Evolutionary conservation across 2,888 invertebrate species (phyloP).

Genomic region (Thelaira solivaga): DNA sequence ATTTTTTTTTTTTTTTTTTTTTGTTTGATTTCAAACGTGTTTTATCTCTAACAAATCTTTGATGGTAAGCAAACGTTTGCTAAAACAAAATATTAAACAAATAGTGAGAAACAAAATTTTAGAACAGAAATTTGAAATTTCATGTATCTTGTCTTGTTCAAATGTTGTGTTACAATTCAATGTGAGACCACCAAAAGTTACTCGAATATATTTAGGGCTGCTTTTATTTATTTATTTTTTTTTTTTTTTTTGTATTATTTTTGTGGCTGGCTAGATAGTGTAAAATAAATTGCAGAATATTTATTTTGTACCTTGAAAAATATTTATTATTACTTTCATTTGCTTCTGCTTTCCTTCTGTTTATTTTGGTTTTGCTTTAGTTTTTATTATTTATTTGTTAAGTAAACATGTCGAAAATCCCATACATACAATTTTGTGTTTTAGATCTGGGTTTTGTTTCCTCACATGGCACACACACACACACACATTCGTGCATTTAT

Average conservation of each 20-base stretch:
- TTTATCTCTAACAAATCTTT: constrained; percentile 44
- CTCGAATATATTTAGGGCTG: no score
- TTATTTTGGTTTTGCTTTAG: background rate
- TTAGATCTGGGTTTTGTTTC: background rate
- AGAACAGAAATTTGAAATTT: background rate
- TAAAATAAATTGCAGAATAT: constrained; percentile 11
- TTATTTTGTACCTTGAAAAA: constrained; percentile 25
- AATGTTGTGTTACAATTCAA: background rate
- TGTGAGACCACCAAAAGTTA: background rate
- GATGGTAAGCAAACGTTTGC: constrained; percentile 43
- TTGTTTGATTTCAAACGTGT: constrained; percentile 40
- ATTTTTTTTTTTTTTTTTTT: background rate
- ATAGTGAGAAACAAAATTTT: background rate
- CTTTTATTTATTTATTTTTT: background rate
- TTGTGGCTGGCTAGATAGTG: background rate
- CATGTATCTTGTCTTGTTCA: background rate
- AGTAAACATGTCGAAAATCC: background rate
- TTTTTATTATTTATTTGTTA: background rate
- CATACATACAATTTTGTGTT: background rate
- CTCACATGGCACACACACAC: background rate
- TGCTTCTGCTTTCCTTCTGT: background rate
- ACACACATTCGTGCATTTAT: no score
- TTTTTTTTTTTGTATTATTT: constrained; percentile 8
- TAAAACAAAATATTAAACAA: constrained; percentile 13
- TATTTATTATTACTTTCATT: background rate